Evolutionary conservation across 2,888 invertebrate genomes (phyloP), one percentile per base, ranked within the genome.

Genomic region (Zygogramma bicolorata): DNA sequence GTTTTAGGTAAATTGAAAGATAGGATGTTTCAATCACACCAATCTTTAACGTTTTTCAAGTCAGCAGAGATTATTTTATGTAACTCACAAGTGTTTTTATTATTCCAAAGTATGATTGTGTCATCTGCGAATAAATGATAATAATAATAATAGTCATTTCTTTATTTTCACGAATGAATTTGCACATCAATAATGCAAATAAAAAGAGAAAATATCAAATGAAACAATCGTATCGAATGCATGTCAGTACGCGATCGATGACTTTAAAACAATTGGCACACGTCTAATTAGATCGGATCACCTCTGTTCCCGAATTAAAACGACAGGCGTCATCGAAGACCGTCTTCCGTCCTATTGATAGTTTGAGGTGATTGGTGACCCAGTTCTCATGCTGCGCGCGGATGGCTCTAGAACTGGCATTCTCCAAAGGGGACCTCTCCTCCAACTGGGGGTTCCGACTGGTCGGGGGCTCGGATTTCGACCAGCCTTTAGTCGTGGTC

Each of bases 371-470:
- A 60, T 53, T 71, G 29, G 79, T 81, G 80, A 79, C 80, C 80
- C 74, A 78, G 74, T 79, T 81, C 78, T 73, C 71, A 70, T 66
- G 65, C 71, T 59, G 53, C 68, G 57, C 74, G 65, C 71, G 89
- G 87, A 93, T 93, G 93, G 92, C 92, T 86, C 82, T 91, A 74
- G 92, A 92, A 83, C 89, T 94, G 74, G 91, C 90, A 85, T 89
- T 91, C 85, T 90, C 88, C 81, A 91, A 87, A 86, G 88, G 90
- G 69, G 91, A 91, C 77, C 68, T 70, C 38, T 90, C 89, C 72
- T 90, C 91, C 72, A 90, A 92, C 63, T 95, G 95, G 94, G 95
- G 95, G 65, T 94, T 95, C 86, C 90, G 94, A 68, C 87, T 95
- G 72, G 90, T 92, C 75, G 94, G 94, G 57, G 95, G 95, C 59